Percentiles rank a stretch among this genome's conserved stretches.
phyloP scores from a whole-genome alignment of 2,797 vertebrate species.

The Anguilla obscura region DNA sequence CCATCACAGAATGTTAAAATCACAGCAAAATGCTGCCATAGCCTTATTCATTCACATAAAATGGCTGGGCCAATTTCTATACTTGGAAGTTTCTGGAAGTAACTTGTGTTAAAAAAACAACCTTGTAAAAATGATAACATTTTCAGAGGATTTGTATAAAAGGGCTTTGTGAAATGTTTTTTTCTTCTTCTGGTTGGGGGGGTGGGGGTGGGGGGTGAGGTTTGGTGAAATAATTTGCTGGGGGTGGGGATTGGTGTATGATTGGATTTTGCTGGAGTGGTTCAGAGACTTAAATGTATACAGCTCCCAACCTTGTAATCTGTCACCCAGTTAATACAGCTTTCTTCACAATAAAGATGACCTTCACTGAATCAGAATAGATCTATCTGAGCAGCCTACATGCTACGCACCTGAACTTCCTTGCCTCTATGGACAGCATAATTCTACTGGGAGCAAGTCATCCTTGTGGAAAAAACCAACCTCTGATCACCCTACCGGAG shows the following conservation, averaged over 20 bases:
- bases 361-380: conserved; percentile 69
- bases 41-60: not conserved
- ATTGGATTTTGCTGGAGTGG: conserved; percentile 49
- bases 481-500: conserved; percentile 10
- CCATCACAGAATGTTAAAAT: conserved; percentile 5
- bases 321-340: conserved; percentile 63
- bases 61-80: not conserved
- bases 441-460: not conserved
- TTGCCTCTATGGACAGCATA: not conserved
- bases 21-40: conserved; percentile 4
- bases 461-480: conserved; percentile 2
- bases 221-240: conserved; percentile 21
- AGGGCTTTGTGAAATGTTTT: not conserved
- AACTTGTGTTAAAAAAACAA: not conserved
- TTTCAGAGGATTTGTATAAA: not conserved
- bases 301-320: conserved; percentile 50
- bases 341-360: conserved; percentile 64
- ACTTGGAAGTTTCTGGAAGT: conserved; percentile 1
- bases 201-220: not conserved
- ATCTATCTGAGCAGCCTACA: conserved; percentile 54
- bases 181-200: not conserved
- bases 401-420: conserved; percentile 44
- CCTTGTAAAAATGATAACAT: conserved; percentile 11
- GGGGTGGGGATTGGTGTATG: conserved; percentile 21
- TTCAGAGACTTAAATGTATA: conserved; percentile 56